Evolutionary conservation across 2,113 vertebrate genomes (phyloP).

Genomic region (Phalacrocorax carbo): DNA sequence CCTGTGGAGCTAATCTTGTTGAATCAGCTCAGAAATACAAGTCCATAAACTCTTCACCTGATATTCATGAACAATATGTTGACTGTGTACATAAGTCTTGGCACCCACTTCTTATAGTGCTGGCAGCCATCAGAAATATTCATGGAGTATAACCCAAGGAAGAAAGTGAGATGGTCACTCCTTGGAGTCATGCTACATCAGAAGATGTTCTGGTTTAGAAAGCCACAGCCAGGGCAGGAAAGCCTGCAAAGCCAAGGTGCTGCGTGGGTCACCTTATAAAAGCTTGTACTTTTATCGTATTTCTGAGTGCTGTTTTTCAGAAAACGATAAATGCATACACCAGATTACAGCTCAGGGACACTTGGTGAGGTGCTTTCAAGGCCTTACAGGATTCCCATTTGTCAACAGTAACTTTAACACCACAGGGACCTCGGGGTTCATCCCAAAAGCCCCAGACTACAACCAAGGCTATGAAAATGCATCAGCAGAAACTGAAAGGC

Average conservation of each 20-base stretch:
- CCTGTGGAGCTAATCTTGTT: accelerated
- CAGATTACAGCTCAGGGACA: not conserved
- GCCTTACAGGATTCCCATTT: not conserved
- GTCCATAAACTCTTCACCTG: not conserved
- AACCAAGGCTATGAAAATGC: not conserved
- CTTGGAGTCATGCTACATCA: not conserved
- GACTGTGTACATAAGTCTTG: not conserved
- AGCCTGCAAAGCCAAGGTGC: not conserved
- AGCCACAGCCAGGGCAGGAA: not conserved
- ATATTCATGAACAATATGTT: not conserved
- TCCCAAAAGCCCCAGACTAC: not conserved
- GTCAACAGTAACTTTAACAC: not conserved
- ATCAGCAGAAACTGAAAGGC: not conserved
- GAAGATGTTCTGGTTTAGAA: not conserved
- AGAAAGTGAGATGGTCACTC: not conserved
- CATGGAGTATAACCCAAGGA: not conserved
- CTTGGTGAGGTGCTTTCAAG: not conserved
- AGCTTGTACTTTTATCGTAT: not conserved
- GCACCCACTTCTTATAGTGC: not conserved
- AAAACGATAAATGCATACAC: not conserved
- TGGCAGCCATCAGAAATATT: not conserved
- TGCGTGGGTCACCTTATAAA: not conserved
- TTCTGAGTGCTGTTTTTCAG: not conserved
- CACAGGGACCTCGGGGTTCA: not conserved
- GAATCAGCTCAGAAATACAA: not conserved